These are phyloP conservation scores for Homarus gammarus DNA, from an alignment of 2,888 invertebrate genomes.

Conservation along the genomic window DNA sequence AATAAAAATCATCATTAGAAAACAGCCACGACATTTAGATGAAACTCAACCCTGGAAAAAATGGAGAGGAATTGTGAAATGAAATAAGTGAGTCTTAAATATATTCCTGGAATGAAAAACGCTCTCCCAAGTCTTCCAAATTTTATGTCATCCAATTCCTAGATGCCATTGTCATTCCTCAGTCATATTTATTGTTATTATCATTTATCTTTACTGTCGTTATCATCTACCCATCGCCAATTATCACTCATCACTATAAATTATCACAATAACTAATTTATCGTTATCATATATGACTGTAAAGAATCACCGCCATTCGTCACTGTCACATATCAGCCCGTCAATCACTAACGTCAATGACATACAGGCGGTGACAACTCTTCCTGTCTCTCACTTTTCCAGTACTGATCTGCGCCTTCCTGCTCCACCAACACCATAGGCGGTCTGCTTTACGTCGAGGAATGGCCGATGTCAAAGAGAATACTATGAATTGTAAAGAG, in stretches of 20 bases:
- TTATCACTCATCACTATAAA: background rate
- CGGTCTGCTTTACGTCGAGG: constrained; percentile 47
- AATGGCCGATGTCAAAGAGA: constrained; percentile 56
- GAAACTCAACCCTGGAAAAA: background rate
- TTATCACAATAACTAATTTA: background rate
- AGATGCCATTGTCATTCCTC: too few species aligned
- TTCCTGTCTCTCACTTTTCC: background rate
- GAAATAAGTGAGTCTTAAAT: background rate
- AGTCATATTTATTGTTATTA: too few species aligned
- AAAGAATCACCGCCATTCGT: background rate
- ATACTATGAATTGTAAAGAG: constrained; percentile 37
- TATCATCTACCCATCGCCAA: background rate
- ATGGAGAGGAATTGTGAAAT: background rate
- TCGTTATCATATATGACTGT: background rate
- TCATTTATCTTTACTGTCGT: background rate
- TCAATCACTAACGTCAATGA: background rate
- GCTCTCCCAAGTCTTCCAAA: background rate
- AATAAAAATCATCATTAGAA: background rate
- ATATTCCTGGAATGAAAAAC: background rate
- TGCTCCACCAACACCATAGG: constrained; percentile 62
- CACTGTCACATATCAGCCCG: background rate
- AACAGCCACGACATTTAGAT: background rate
- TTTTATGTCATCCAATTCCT: too few species aligned
- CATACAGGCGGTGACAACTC: background rate
- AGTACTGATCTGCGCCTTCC: constrained; percentile 64